phyloP scores from a whole-genome alignment of 2,113 vertebrate species.

The Gallinago undulata region DNA sequence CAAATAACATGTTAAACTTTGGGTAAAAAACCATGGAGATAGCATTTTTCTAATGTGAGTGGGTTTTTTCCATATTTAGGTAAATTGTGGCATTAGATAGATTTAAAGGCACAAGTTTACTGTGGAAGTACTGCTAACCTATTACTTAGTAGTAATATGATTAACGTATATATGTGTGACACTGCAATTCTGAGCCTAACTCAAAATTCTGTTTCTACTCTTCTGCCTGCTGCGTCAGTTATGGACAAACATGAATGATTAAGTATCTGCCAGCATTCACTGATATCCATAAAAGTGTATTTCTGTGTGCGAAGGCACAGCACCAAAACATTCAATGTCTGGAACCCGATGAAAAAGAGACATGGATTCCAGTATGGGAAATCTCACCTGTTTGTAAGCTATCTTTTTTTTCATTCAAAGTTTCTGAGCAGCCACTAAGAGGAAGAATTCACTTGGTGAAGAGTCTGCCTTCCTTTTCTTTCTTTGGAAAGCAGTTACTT shows the following conservation, averaged over 20 bases:
- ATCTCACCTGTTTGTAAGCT: not conserved
- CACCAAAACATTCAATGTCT: not conserved
- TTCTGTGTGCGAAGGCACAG: not conserved
- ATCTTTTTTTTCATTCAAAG: not conserved
- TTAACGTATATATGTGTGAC: not conserved
- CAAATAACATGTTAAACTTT: not conserved
- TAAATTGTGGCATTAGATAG: not conserved
- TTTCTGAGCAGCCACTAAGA: not conserved
- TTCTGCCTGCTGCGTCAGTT: not conserved
- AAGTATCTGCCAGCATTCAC: not conserved
- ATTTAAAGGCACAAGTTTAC: not conserved
- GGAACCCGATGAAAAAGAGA: not conserved
- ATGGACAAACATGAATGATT: not conserved
- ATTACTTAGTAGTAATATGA: not conserved
- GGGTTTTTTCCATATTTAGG: not conserved
- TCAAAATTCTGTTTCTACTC: not conserved
- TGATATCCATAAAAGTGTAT: not conserved
- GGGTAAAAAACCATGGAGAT: rapidly evolving
- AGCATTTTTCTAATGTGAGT: not conserved
- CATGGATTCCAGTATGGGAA: not conserved
- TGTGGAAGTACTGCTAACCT: not conserved
- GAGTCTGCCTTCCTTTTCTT: not conserved
- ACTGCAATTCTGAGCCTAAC: not conserved
- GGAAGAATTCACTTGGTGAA: not conserved
- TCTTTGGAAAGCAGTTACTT: not conserved